phyloP scores from a whole-genome alignment of 2,888 invertebrate species.

The Erynnis tages region DNA sequence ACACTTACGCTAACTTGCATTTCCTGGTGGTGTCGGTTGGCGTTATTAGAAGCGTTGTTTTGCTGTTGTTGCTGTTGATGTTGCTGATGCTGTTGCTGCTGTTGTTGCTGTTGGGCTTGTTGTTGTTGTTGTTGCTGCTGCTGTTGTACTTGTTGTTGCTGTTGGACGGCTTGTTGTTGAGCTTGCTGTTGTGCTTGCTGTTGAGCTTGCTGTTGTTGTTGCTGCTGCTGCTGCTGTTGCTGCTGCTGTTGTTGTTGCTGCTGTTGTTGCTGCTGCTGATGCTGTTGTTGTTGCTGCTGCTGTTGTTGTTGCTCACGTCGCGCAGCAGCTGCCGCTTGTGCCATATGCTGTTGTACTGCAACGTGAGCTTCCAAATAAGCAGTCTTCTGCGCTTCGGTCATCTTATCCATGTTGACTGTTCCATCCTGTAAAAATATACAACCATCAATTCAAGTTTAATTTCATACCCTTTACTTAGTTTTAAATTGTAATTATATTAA shows the following conservation, averaged over 20 bases:
- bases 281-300: conserved; percentile 64
- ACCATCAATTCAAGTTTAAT: neutral
- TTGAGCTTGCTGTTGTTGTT: conserved; percentile 47
- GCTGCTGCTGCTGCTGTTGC: conserved; percentile 58
- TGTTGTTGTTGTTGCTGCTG: conserved; percentile 62
- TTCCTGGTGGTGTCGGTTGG: conserved; percentile 74
- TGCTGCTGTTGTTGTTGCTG: conserved; percentile 65
- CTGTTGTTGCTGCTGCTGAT: conserved; percentile 69
- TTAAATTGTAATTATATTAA: no score
- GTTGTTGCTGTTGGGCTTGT: conserved; percentile 57
- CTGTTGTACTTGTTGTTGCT: conserved; percentile 47
- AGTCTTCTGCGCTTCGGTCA: conserved; percentile 88
- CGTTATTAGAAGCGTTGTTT: conserved; percentile 57
- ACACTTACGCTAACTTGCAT: conserved; percentile 71
- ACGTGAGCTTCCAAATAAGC: conserved; percentile 88
- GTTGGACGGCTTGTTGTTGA: conserved; percentile 56
- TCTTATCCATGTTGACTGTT: conserved; percentile 88
- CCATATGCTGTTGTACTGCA: conserved; percentile 89
- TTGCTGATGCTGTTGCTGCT: conserved; percentile 48
- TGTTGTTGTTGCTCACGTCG: conserved; percentile 74
- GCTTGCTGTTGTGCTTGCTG: conserved; percentile 49
- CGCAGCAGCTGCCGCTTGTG: conserved; percentile 84
- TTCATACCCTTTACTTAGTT: neutral
- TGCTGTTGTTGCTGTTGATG: conserved; percentile 49
- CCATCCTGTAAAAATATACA: conserved; percentile 74